phyloP scores from a whole-genome alignment of 1,140 invertebrate genomes.

The Trichogramma pretiosum region DNA sequence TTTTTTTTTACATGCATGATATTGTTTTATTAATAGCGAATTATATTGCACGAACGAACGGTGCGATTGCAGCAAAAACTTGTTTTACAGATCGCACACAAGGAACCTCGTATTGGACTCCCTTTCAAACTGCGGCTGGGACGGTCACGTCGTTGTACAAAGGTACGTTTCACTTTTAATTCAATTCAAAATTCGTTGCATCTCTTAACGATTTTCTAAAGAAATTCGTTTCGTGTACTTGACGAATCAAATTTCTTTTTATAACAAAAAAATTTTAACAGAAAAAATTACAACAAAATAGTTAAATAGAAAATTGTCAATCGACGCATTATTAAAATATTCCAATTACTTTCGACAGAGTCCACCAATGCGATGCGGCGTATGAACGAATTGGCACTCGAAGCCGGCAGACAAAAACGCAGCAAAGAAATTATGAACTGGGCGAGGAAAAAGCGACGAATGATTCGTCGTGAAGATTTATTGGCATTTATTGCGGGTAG shows the following conservation, averaged over 20 bases:
- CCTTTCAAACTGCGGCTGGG: slow-evolving; percentile 74
- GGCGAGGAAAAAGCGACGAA: slow-evolving; percentile 63
- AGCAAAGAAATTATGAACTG: slow-evolving; percentile 70
- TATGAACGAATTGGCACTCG: slow-evolving; percentile 60
- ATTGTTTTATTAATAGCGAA: too few species aligned
- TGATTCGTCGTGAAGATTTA: slow-evolving; percentile 67
- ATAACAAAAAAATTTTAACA: too few species aligned
- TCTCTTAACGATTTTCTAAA: background rate
- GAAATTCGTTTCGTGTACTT: slow-evolving; percentile 2
- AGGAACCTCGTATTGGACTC: slow-evolving; percentile 63
- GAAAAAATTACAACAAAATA: too few species aligned
- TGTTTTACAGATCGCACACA: slow-evolving; percentile 52
- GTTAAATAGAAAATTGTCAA: too few species aligned
- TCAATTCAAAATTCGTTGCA: too few species aligned
- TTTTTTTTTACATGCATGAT: too few species aligned
- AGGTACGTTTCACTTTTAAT: too few species aligned
- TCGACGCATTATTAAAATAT: too few species aligned
- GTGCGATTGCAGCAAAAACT: background rate
- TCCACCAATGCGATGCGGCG: slow-evolving; percentile 63
- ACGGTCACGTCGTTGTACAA: slow-evolving; percentile 72
- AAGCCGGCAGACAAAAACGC: slow-evolving; percentile 64
- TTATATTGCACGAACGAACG: too few species aligned
- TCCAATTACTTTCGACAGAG: slow-evolving; percentile 48
- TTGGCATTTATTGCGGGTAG: slow-evolving; percentile 71
- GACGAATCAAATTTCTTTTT: slow-evolving; percentile 1